A percentile compares a stretch with the other conserved stretches of the same genome.
Conservation (phyloP, 1,140 invertebrate genomes). For the Drosophila paulistorum region DNA sequence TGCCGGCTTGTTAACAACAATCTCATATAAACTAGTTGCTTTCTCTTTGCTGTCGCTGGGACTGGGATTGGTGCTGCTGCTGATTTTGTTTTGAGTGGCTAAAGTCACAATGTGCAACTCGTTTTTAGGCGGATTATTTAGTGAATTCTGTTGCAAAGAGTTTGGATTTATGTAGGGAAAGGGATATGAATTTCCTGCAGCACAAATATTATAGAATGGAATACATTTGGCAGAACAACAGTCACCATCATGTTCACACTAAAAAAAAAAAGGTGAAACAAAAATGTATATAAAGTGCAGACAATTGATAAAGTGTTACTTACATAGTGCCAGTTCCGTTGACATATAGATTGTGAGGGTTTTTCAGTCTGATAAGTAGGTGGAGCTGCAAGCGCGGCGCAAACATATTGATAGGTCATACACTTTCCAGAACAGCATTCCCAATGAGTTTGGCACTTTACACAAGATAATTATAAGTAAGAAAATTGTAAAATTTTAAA, state of each 20-base stretch:
- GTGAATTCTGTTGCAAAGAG: neutral
- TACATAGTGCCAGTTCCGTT: neutral
- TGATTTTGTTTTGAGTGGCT: conserved; percentile 8
- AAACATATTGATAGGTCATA: conserved; percentile 60
- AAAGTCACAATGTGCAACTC: conserved; percentile 15
- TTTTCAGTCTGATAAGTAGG: neutral
- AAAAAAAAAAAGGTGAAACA: neutral
- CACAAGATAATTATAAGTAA: neutral
- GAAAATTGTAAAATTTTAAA: neutral
- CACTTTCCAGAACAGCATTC: conserved; percentile 77
- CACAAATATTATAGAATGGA: conserved; percentile 2
- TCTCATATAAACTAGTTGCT: conserved; percentile 10
- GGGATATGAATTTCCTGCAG: neutral
- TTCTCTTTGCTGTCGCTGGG: conserved; percentile 22
- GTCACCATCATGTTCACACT: neutral
- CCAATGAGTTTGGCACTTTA: conserved; percentile 65
- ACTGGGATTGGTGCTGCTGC: neutral
- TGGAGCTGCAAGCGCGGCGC: conserved; percentile 26
- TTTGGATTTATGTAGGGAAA: conserved; percentile 6
- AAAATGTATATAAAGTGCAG: neutral
- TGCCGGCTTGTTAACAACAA: neutral
- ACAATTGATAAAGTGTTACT: neutral
- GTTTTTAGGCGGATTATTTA: neutral
- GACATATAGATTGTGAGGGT: neutral
- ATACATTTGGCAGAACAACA: conserved; percentile 3